A percentile compares a stretch with the other conserved stretches of the same genome.
phyloP scores from a whole-genome alignment of 2,888 invertebrate genomes.

The Phlogophora meticulosa region DNA sequence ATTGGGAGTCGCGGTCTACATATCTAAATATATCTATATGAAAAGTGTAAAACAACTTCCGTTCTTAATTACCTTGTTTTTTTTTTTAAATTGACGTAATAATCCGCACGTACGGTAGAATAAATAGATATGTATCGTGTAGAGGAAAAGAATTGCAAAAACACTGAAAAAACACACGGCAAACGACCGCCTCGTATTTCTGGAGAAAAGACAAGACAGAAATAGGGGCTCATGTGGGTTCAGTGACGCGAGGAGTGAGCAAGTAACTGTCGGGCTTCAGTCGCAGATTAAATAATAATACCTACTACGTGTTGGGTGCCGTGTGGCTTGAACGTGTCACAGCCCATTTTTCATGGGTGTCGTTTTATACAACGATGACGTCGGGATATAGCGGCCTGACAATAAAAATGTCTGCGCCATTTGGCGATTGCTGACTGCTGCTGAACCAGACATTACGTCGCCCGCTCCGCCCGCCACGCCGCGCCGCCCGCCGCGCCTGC shows the following conservation, averaged over 20 bases:
- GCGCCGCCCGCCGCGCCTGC: conserved; percentile 49
- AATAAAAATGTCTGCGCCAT: conserved; percentile 66
- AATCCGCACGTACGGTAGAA: conserved; percentile 24
- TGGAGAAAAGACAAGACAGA: conserved; percentile 84
- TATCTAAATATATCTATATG: background rate
- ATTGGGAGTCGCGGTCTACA: background rate
- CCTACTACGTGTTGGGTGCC: conserved; percentile 35
- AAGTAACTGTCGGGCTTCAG: conserved; percentile 61
- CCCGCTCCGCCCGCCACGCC: conserved; percentile 68
- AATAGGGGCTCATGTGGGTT: conserved; percentile 80
- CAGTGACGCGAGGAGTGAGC: conserved; percentile 77
- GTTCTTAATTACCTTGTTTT: conserved; percentile 42
- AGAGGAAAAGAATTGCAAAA: conserved; percentile 59
- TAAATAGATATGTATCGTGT: conserved; percentile 46
- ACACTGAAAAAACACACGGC: conserved; percentile 62
- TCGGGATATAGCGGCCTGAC: conserved; percentile 38
- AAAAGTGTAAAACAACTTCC: conserved; percentile 14
- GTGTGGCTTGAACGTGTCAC: conserved; percentile 58
- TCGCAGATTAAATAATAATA: conserved; percentile 63
- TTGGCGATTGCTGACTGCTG: conserved; percentile 60
- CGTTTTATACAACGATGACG: conserved; percentile 59
- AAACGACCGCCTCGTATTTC: conserved; percentile 74
- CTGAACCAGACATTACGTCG: conserved; percentile 80
- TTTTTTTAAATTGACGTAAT: conserved; percentile 31
- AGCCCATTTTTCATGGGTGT: conserved; percentile 48